Conservation (phyloP, 2,797 vertebrate genomes). For the Hippopotamyrus pictus region DNA sequence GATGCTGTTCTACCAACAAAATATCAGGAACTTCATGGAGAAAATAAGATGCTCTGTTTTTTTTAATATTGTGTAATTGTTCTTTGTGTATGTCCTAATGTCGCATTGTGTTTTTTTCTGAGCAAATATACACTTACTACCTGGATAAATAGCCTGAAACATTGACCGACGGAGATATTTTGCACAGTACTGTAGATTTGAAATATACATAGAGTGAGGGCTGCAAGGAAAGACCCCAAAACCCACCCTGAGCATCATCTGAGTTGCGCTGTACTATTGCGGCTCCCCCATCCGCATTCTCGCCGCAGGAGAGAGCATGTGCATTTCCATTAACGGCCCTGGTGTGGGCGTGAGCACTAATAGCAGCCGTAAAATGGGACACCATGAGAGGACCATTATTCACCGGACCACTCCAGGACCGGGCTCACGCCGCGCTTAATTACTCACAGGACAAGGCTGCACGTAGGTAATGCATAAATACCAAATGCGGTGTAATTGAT, state of each 20-base stretch:
- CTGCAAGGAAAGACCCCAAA: background rate
- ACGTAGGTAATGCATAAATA: slow-evolving; percentile 64
- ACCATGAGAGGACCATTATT: slow-evolving; percentile 29
- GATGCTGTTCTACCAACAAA: background rate
- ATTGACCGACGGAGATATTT: background rate
- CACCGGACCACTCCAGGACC: slow-evolving; percentile 7
- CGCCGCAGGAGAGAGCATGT: slow-evolving; percentile 36
- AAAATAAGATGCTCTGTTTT: background rate
- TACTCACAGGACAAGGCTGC: slow-evolving; percentile 55
- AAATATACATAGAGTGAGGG: background rate
- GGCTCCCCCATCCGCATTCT: slow-evolving; percentile 40
- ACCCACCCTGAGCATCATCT: slow-evolving; percentile 27
- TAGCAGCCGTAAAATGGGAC: slow-evolving; percentile 28
- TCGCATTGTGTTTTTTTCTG: background rate
- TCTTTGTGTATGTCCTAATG: background rate
- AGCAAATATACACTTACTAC: background rate
- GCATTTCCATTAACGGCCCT: slow-evolving; percentile 47
- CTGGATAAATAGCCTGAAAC: background rate
- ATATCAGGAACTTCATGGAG: background rate
- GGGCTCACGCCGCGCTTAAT: slow-evolving; percentile 46
- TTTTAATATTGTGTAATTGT: background rate
- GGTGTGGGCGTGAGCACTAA: slow-evolving; percentile 38
- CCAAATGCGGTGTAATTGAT: slow-evolving; percentile 66
- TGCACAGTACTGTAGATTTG: background rate
- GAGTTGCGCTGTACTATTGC: slow-evolving; percentile 48